Evolutionary conservation across 35 echinoderm and acorn worm genomes (phyloP).

Genomic region (Stichopus chloronotus): DNA sequence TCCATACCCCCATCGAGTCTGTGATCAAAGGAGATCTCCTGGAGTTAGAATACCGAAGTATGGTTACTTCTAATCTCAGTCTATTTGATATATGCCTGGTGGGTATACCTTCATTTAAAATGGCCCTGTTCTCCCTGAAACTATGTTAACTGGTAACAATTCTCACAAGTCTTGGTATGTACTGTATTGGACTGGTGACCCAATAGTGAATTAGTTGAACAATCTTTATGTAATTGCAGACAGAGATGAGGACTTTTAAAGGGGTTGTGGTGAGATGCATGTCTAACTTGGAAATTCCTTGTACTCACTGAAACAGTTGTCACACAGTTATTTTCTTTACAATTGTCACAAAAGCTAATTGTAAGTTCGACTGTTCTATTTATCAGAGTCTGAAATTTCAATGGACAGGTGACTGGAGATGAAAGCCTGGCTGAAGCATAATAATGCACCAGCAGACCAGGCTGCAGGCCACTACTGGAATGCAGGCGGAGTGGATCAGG

Average conservation of each 20-base stretch:
- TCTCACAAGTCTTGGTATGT: no score
- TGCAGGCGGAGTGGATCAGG: neutral
- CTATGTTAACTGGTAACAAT: neutral
- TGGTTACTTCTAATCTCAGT: neutral
- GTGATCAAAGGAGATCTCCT: neutral
- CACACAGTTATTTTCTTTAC: neutral
- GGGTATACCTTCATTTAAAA: neutral
- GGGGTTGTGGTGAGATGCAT: neutral
- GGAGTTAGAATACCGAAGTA: neutral
- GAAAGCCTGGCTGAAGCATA: constrained; percentile 37
- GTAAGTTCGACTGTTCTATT: neutral
- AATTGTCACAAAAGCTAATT: constrained; percentile 1
- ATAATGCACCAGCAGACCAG: neutral
- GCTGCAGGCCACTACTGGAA: neutral
- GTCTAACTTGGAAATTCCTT: neutral
- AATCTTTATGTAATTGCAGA: neutral
- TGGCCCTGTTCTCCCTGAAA: neutral
- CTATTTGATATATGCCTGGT: neutral
- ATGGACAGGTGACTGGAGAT: neutral
- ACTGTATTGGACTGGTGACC: no score
- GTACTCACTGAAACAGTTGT: neutral
- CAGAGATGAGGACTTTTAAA: neutral
- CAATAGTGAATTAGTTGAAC: neutral
- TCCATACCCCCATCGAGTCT: neutral
- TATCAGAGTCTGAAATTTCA: constrained; percentile 42